These are phyloP conservation scores for Polyommatus iphigenia DNA, from an alignment of 2,888 invertebrate genomes.

Conservation along the genomic window DNA sequence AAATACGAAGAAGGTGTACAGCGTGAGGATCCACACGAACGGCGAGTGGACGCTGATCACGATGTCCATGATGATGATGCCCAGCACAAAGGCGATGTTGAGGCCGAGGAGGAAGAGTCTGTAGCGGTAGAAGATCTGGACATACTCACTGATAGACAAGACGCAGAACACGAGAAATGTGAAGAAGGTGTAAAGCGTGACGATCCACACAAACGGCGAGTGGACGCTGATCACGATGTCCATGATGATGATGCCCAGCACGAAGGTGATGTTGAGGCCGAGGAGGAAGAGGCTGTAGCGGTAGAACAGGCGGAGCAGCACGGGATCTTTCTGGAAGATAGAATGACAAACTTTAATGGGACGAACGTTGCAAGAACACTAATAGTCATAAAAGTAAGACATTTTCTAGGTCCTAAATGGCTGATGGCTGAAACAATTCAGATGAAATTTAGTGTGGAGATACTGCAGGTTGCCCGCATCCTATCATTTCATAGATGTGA, in stretches of 20 bases:
- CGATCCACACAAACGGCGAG: neutral
- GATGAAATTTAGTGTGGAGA: too few relatives aligned
- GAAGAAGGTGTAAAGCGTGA: neutral
- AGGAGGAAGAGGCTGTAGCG: slow-evolving; percentile 7
- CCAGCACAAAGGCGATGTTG: neutral
- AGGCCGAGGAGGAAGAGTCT: too few relatives aligned
- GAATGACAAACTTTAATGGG: neutral
- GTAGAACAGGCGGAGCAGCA: slow-evolving; percentile 9
- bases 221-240: neutral
- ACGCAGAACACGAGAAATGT: neutral
- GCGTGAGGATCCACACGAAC: neutral
- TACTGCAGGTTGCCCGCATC: too few relatives aligned
- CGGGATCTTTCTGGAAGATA: neutral
- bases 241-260: neutral
- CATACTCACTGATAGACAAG: neutral
- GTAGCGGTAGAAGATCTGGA: neutral
- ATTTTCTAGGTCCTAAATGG: too few relatives aligned
- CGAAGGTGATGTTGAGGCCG: neutral
- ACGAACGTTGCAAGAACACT: neutral
- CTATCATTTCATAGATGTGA: too few relatives aligned
- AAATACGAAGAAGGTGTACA: neutral
- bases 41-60: neutral
- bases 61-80: neutral
- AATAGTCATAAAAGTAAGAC: too few relatives aligned
- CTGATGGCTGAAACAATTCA: too few relatives aligned